phyloP scores from a whole-genome alignment of 2,888 invertebrate species.

The Aporophyla lueneburgensis region DNA sequence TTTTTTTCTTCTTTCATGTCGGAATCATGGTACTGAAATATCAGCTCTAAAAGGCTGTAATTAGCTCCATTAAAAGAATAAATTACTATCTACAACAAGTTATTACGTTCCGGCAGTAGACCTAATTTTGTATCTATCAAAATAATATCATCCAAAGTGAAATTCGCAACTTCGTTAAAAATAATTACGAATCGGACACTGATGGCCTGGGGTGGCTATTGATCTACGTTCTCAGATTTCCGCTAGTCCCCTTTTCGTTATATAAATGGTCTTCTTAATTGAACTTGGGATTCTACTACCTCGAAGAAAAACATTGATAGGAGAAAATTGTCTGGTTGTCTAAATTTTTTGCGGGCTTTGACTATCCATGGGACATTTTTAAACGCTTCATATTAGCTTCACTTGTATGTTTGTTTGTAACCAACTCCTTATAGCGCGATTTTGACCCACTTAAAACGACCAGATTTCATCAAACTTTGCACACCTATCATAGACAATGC shows the following conservation, averaged over 20 bases:
- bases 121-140: neutral
- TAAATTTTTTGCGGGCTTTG: neutral
- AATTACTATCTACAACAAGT: neutral
- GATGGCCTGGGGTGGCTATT: neutral
- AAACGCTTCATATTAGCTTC: too few relatives aligned
- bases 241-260: neutral
- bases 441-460: too few relatives aligned
- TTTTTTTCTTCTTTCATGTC: neutral
- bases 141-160: neutral
- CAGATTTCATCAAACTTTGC: too few relatives aligned
- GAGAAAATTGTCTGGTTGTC: neutral
- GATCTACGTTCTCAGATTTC: neutral
- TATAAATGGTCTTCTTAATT: neutral
- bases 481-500: too few relatives aligned
- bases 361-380: neutral
- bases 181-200: neutral
- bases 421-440: too few relatives aligned
- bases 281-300: neutral
- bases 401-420: too few relatives aligned
- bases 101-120: neutral
- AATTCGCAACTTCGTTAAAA: neutral
- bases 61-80: neutral
- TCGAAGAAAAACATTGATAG: neutral
- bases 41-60: neutral
- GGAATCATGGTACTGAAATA: neutral